Percentiles rank a stretch among this genome's conserved stretches.
Evolutionary conservation across 2,797 vertebrate species (phyloP).

Genomic region (Cottoperca gobio): DNA sequence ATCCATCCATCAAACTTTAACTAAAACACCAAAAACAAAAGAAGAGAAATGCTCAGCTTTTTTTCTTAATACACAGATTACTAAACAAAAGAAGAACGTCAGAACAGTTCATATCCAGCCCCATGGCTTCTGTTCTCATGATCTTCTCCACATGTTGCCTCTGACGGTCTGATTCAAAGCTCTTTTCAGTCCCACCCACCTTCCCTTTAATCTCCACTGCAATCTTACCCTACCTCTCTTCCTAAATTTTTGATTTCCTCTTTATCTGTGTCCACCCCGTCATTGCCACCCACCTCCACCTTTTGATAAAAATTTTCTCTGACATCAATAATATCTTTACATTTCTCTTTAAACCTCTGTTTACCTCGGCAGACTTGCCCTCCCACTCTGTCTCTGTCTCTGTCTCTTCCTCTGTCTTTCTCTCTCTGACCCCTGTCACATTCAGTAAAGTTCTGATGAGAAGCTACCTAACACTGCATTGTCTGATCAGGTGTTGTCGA

Average conservation of each 20-base stretch:
- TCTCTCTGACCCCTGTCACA: conserved; percentile 84
- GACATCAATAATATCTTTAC: conserved; percentile 38
- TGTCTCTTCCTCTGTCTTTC: conserved; percentile 35
- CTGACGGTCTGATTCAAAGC: conserved; percentile 61
- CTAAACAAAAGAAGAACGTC: conserved; percentile 30
- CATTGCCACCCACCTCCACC: conserved; percentile 38
- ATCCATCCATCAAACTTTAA: conserved; percentile 3
- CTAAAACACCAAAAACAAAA: conserved; percentile 10
- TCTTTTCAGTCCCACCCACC: conserved; percentile 61
- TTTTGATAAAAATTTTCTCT: conserved; percentile 34
- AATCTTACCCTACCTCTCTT: conserved; percentile 49
- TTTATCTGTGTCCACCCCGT: conserved; percentile 48
- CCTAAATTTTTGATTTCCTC: conserved; percentile 55
- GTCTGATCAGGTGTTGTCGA: conserved; percentile 89
- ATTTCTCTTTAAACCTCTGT: conserved; percentile 48
- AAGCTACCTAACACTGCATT: conserved; percentile 85
- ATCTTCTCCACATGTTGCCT: conserved; percentile 46
- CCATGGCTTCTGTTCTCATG: conserved; percentile 60
- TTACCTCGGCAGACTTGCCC: conserved; percentile 39
- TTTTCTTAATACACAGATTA: conserved; percentile 35
- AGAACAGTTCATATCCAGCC: conserved; percentile 53
- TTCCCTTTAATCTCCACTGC: conserved; percentile 60
- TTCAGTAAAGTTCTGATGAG: conserved; percentile 82
- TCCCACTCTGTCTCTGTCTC: conserved; percentile 31
- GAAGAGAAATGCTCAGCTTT: neutral